Base-by-base conservation (phyloP, 2,113 vertebrate species). In the Fulica atra region DNA sequence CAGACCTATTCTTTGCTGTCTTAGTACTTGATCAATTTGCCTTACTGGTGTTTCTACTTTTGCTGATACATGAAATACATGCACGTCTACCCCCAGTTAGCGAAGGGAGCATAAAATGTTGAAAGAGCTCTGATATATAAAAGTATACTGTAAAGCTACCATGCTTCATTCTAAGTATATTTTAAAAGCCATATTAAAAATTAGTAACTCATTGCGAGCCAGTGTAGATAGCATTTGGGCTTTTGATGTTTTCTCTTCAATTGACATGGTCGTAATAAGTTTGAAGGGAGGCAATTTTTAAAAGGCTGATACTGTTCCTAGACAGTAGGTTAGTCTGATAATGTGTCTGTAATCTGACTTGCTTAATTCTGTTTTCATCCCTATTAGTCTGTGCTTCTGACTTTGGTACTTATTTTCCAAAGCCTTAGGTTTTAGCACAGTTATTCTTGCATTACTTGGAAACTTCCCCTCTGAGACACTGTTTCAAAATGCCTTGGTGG, bases 1-100 rank as follows among this genome's bases (percentile, higher is more conserved):
- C 0, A 0, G 15, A 4, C 16, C 2, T 1, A 11, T 83, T 63
- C 9, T 61, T 24, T 61, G 10, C 4, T 24, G 6, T 59, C 21
- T 29, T 33, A 36, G 6, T 44, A 51, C 17, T 7, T 36, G n/a
- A 31, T 46, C 4, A 0, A 38, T 80, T 81, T 64, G 9, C 17
- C 63, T 91, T 74, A 13, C 35, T 14, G 4, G 12, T 42, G 28
- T 59, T 88, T 77, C 40, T 56, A 1, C 17, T 83, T 65, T 7
- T 29, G 19, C 53, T 73, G 11, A 3, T 36, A 7, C 9, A 28
- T 1, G 3, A 33, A 69, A 38, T 5, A 42, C 4, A 4, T 10
- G 7, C 10, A 12, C 3, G 35, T n/a, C 29, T 46, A 5, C 16
- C 4, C 4, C 17, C 11, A 12, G 20, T 29, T 57, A 65, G 24